Conservation (phyloP, 2,113 vertebrate genomes). For the Toxostoma redivivum region DNA sequence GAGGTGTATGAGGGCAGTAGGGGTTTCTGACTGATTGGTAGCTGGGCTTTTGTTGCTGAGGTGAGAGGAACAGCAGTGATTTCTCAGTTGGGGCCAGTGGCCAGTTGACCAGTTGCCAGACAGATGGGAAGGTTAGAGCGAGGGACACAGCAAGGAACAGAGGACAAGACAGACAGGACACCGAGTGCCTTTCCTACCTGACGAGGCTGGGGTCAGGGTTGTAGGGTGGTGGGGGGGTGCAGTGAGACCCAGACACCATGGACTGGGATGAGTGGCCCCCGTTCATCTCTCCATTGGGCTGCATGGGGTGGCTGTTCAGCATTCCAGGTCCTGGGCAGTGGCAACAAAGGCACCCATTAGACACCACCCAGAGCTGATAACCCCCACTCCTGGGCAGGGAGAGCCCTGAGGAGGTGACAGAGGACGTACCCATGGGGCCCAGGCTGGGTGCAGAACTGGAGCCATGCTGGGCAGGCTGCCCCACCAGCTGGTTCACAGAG, state of each 20-base stretch:
- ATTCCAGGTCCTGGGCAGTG: slow-evolving; percentile 79
- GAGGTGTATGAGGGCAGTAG: rapidly evolving
- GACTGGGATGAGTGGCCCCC: slow-evolving; percentile 86
- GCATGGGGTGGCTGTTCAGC: slow-evolving; percentile 87
- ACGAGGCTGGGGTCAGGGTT: slow-evolving; percentile 94
- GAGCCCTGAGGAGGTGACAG: neutral
- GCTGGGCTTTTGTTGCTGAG: neutral
- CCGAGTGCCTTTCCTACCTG: slow-evolving; percentile 72
- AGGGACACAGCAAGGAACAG: neutral
- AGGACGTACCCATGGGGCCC: slow-evolving; percentile 83
- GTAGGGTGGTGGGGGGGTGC: slow-evolving; percentile 93
- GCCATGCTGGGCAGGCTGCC: slow-evolving; percentile 86
- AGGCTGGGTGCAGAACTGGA: slow-evolving; percentile 68
- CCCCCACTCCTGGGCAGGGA: neutral
- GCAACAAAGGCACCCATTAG: neutral
- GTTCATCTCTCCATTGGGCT: slow-evolving; percentile 89
- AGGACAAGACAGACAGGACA: neutral
- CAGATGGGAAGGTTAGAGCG: neutral
- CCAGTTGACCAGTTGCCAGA: neutral
- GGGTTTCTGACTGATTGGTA: neutral
- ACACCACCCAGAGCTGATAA: rapidly evolving
- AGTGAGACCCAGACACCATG: slow-evolving; percentile 91
- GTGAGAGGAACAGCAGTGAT: neutral
- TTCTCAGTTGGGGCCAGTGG: slow-evolving; percentile 9
- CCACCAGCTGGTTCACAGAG: slow-evolving; percentile 89